Conservation (phyloP, 1,140 invertebrate genomes). For the Magallana ariakensis region DNA sequence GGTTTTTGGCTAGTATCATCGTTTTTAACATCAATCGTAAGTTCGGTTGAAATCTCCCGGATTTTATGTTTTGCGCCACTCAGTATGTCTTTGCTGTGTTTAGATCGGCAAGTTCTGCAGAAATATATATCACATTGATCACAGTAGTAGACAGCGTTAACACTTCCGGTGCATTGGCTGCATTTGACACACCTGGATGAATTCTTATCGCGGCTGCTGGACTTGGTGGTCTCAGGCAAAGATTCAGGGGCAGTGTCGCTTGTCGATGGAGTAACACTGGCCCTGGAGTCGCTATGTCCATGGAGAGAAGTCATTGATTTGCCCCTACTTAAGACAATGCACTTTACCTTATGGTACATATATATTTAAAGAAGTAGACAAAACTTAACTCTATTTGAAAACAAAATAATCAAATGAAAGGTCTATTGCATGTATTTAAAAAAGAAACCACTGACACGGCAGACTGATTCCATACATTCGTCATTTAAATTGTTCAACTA, state of each 20-base stretch:
- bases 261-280: neutral
- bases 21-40: constrained; percentile 1
- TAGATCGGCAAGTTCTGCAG: constrained; percentile 38
- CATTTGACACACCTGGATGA: neutral
- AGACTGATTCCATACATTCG: neutral
- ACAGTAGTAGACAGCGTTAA: constrained; percentile 34
- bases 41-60: constrained; percentile 14
- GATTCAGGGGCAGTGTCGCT: neutral
- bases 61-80: constrained; percentile 43
- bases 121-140: constrained; percentile 47
- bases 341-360: neutral
- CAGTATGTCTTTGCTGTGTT: neutral
- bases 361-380: too few species aligned
- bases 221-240: neutral
- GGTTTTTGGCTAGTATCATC: constrained; percentile 1
- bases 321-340: neutral
- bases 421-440: neutral
- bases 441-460: neutral
- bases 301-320: neutral
- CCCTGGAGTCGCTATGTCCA: neutral
- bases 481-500: too few species aligned
- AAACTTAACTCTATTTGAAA: neutral
- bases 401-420: neutral
- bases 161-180: constrained; percentile 28
- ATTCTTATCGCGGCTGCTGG: neutral